A percentile compares a stretch with the other conserved stretches of the same genome.
These are phyloP conservation scores for Diabrotica balteata DNA, from an alignment of 2,888 invertebrate species.

Conservation along the genomic window DNA sequence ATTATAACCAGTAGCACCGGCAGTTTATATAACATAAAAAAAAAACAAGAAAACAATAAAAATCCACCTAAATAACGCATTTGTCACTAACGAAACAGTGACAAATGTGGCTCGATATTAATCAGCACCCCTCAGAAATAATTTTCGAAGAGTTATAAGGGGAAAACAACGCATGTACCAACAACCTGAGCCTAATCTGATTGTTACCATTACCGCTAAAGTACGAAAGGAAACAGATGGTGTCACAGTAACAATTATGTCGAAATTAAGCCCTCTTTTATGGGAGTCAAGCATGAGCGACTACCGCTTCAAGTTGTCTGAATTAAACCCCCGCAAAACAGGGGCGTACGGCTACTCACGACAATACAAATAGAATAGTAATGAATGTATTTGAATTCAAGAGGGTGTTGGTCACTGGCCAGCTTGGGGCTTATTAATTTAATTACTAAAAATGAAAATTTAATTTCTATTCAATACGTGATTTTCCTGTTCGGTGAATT, in stretches of 20 bases:
- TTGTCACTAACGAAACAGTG: conserved; percentile 19
- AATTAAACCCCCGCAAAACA: conserved; percentile 39
- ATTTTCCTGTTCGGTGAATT: neutral
- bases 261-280: conserved; percentile 61
- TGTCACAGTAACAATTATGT: conserved; percentile 62
- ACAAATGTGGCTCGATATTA: conserved; percentile 26
- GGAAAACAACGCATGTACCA: conserved; percentile 31
- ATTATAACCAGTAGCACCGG: too few relatives aligned
- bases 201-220: conserved; percentile 49
- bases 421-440: conserved; percentile 13
- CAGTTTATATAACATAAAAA: too few relatives aligned
- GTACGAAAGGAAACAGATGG: conserved; percentile 61
- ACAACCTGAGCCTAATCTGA: conserved; percentile 50
- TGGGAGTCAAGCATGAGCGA: conserved; percentile 59
- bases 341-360: conserved; percentile 27
- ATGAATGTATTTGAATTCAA: conserved; percentile 28
- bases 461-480: neutral
- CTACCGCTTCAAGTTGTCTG: conserved; percentile 43
- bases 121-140: conserved; percentile 33
- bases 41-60: neutral
- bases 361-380: conserved; percentile 29
- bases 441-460: conserved; percentile 13
- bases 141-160: conserved; percentile 30
- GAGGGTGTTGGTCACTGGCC: conserved; percentile 6
- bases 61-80: neutral